Percentiles rank a stretch among this genome's conserved stretches.
phyloP scores from a whole-genome alignment of 2,888 invertebrate genomes.

The Galerucella nymphaeae region DNA sequence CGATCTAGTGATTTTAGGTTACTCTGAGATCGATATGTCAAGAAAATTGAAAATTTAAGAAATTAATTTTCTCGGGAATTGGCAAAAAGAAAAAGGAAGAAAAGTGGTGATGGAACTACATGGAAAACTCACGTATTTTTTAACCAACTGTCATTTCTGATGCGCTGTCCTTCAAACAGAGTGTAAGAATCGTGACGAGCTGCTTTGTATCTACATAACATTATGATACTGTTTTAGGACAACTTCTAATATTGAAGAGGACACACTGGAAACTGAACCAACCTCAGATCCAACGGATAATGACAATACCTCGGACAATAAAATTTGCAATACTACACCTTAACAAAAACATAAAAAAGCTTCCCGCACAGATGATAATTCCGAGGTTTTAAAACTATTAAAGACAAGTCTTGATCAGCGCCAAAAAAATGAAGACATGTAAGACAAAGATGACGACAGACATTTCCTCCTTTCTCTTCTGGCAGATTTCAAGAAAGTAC shows the following conservation, averaged over 20 bases:
- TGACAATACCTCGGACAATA: too few relatives aligned
- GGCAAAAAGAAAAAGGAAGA: neutral
- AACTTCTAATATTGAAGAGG: neutral
- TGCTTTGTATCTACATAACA: neutral
- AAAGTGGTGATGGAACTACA: neutral
- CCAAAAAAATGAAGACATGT: neutral
- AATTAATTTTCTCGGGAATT: neutral
- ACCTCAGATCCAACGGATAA: too few relatives aligned
- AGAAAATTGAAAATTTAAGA: neutral
- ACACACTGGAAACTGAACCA: neutral
- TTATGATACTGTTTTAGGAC: neutral
- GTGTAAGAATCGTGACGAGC: neutral
- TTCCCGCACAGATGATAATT: too few relatives aligned
- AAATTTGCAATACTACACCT: too few relatives aligned
- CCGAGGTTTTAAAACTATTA: too few relatives aligned
- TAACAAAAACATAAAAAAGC: too few relatives aligned
- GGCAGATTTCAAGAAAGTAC: neutral
- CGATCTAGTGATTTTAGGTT: too few relatives aligned
- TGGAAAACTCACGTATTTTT: neutral
- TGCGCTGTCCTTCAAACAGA: neutral
- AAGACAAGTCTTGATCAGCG: too few relatives aligned
- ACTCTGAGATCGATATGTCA: too few relatives aligned
- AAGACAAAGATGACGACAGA: neutral
- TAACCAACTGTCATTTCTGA: neutral
- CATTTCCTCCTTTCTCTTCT: neutral